phyloP scores from a whole-genome alignment of 2,113 vertebrate species.

The Podocnemis expansa region DNA sequence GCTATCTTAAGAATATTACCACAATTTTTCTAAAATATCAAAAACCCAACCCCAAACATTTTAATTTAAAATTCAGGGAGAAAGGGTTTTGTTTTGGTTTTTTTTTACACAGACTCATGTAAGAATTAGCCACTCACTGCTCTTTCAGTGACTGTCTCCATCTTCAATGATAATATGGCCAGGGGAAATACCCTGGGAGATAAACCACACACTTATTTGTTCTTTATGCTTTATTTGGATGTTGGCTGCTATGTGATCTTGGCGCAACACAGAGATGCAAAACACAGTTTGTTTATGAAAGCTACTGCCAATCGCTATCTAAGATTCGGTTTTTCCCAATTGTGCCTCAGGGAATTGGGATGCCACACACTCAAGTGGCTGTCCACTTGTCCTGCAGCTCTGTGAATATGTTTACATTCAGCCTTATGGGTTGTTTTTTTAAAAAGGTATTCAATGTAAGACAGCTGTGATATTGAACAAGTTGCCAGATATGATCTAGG shows the following conservation, averaged over 20 bases:
- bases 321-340: neutral
- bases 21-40: slow-evolving; percentile 42
- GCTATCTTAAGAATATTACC: slow-evolving; percentile 25
- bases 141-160: slow-evolving; percentile 55
- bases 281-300: slow-evolving; percentile 40
- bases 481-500: neutral
- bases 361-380: neutral
- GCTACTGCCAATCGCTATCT: neutral
- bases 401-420: neutral
- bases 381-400: neutral
- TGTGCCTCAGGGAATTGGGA: neutral
- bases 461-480: neutral
- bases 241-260: slow-evolving; percentile 46
- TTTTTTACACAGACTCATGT: slow-evolving; percentile 8
- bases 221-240: slow-evolving; percentile 51
- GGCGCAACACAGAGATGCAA: slow-evolving; percentile 44
- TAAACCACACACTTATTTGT: slow-evolving; percentile 53
- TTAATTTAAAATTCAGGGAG: slow-evolving; percentile 45
- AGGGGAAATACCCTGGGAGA: slow-evolving; percentile 31
- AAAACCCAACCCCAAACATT: slow-evolving; percentile 5
- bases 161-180: slow-evolving; percentile 52
- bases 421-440: slow-evolving; percentile 7
- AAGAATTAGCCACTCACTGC: neutral
- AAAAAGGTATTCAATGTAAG: neutral
- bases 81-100: slow-evolving; percentile 18